Evolutionary conservation across 2,888 invertebrate species (phyloP), one percentile per base, ranked within the genome.

Genomic region (Pterostichus niger): DNA sequence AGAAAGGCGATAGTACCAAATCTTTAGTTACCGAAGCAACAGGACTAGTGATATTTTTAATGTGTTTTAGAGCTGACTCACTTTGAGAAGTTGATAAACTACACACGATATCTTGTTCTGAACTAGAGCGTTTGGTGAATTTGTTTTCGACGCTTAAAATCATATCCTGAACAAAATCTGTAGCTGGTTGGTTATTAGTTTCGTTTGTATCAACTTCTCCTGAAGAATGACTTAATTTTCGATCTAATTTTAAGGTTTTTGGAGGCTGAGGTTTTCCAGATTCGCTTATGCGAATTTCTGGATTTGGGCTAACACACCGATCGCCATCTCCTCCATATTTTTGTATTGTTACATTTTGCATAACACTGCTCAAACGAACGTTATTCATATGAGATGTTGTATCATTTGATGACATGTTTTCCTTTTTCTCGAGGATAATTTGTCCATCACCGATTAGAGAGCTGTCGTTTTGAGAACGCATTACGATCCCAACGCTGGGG

Each of bases 11-110:
- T 44, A 95, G 86, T 0, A 94, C 93, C 90, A 94, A 93, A 85
- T 93, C 94, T 86, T 93, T 93, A 6, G 93, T 93, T n/a, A 91
- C 90, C 84, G 88, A 91, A 0, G 93, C 92, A 0, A 92, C 92
- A 0, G 96, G 96, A 88, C 95, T 96, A 0, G 94, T 92, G 3
- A 94, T 91, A 85, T 91, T 93, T 87, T 92, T 94, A 10, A 94
- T 89, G 84, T 94, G 93, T 85, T 92, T 94, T 44, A 97, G 89
- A 61, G 96, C 95, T 3, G 94, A 95, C 87, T 96, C 96, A 87
- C 95, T 95, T 87, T 96, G 95, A 0, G 95, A 95, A 84, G 94
- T 93, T 0, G 94, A 93, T 85, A 97, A 94, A 85, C 94, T 95
- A 86, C 95, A 87, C 33, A 92, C 92, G 17, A 96, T 91, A 86